Evolutionary conservation across 2,113 vertebrate species (phyloP).

Genomic region (Todiramphus saurophagus): DNA sequence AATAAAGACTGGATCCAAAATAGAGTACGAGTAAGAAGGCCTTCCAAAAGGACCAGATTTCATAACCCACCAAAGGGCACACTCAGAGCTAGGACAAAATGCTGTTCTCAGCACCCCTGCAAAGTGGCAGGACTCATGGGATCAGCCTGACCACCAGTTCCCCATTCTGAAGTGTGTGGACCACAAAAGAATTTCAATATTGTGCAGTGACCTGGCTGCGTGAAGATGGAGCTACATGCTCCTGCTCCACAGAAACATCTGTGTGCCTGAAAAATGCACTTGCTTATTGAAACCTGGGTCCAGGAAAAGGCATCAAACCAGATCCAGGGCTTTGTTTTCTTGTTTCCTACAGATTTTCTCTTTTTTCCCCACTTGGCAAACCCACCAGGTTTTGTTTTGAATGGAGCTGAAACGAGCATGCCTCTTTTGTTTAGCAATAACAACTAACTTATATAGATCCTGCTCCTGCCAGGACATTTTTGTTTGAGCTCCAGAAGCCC

Average conservation of each 20-base stretch:
- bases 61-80: neutral
- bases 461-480: constrained; percentile 49
- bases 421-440: constrained; percentile 56
- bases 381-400: constrained; percentile 35
- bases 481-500: constrained; percentile 31
- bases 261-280: constrained; percentile 5
- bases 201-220: neutral
- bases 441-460: constrained; percentile 38
- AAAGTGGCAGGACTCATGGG: neutral
- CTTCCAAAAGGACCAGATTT: neutral
- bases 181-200: neutral
- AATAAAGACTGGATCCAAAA: neutral
- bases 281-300: neutral
- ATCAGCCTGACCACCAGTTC: neutral
- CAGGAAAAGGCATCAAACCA: neutral
- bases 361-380: constrained; percentile 37
- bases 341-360: neutral
- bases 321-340: neutral
- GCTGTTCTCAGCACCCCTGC: neutral
- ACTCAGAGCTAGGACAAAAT: neutral
- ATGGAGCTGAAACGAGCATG: neutral
- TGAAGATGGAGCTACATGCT: neutral
- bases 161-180: neutral
- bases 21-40: neutral
- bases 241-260: neutral